Evolutionary conservation across 2,797 vertebrate species (phyloP), one percentile per base, ranked within the genome.

Genomic region (Perodicticus potto): DNA sequence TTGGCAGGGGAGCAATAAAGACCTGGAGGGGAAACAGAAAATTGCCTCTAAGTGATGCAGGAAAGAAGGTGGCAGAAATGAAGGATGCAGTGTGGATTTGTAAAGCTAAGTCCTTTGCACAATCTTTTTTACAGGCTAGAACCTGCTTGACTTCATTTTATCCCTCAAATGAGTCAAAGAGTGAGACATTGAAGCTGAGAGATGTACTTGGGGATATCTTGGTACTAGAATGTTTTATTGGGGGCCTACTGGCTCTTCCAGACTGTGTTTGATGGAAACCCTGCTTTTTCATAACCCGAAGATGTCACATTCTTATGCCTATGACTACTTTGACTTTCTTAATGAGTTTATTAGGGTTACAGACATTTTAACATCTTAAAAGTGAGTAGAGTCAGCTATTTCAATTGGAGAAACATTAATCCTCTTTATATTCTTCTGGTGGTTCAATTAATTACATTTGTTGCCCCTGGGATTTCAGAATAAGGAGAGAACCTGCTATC

Each of bases 81-180:
- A 95, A 61, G 61, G 86, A 25, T 88, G 22, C 89, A 16, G 43
- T 49, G 74, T 12, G 67, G 77, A 65, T 77, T 89, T 91, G 67
- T 65, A 84, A 83, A 80, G 25, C 34, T 67, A 83, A 93, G 86
- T 25, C 91, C 63, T 89, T 94, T 94, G 61, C 89, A 81, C 92
- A 7, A 0, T 77, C 76, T 78, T 32, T 61, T 89, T 32, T 59
- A 94, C 93, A 96, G 83, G 93, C 78, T 90, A 7, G 81, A 74
- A 96, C 91, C 85, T 96, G 97, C 86, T 93, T 76, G 89, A 10
- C 13, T 3, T 97, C 43, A 43, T 13, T 76, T 78, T 92, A 84
- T 95, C 76, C 76, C 40, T 96, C 86, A 74, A 97, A 74, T 78
- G 77, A 91, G 91, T 91, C 95, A 70, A 61, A 65, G 17, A n/a